Conservation (phyloP, 2,797 vertebrate genomes). For the Cryptoprocta ferox region DNA sequence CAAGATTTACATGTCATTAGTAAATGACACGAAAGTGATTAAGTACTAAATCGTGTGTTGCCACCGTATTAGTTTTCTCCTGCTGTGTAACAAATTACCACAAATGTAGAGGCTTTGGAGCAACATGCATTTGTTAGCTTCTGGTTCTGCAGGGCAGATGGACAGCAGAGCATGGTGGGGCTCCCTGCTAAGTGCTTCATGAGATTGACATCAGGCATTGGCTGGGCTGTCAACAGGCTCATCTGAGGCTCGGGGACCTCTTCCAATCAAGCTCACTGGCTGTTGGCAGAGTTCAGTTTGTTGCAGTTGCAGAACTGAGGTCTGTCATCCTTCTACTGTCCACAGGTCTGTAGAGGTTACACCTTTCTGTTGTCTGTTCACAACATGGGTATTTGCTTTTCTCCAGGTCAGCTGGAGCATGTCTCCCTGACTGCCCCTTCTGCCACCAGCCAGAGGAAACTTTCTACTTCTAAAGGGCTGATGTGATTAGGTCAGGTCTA, state of each 20-base stretch:
- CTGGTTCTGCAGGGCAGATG: neutral
- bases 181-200: neutral
- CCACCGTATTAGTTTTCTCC: neutral
- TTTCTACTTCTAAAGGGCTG: neutral
- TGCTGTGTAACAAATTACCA: neutral
- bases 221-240: neutral
- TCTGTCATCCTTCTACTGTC: neutral
- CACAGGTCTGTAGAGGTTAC: neutral
- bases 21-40: neutral
- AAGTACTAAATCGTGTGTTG: neutral
- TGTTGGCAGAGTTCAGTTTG: neutral
- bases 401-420: neutral
- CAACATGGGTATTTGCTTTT: neutral
- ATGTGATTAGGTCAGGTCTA: neutral
- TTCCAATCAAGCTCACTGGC: neutral
- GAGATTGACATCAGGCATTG: neutral
- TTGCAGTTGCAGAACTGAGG: neutral
- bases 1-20: neutral
- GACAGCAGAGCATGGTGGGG: accelerated
- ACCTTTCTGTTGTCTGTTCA: neutral
- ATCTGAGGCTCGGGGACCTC: neutral
- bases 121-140: neutral
- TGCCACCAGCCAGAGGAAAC: neutral
- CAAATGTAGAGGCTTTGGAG: neutral
- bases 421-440: neutral